Conservation (phyloP, 2,888 invertebrate genomes). For the Molorchus minor region DNA sequence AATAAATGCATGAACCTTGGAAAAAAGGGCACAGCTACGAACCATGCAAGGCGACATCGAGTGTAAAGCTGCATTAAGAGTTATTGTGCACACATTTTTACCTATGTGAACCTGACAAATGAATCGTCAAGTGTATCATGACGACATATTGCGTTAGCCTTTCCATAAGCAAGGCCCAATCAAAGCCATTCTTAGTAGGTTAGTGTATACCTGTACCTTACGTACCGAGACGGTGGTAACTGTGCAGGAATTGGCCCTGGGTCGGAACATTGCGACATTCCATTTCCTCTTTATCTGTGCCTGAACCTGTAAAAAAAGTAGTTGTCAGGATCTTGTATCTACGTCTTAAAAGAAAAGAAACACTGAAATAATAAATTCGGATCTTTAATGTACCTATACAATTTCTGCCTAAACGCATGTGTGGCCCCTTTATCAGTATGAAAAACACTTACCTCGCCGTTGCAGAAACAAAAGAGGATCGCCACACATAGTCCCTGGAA, state of each 20-base stretch:
- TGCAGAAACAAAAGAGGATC: conserved; percentile 92
- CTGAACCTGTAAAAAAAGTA: conserved; percentile 66
- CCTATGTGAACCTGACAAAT: too few relatives aligned
- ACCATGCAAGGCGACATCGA: too few relatives aligned
- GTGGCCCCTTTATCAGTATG: background rate
- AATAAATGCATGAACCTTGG: too few relatives aligned
- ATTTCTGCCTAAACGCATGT: background rate
- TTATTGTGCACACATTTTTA: too few relatives aligned
- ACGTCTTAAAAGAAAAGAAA: too few relatives aligned
- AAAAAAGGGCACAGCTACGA: too few relatives aligned
- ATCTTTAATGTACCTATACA: conserved; percentile 7
- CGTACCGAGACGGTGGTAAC: conserved; percentile 90
- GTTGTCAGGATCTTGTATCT: too few relatives aligned
- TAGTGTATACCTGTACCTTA: conserved; percentile 53
- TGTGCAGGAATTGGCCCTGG: conserved; percentile 84
- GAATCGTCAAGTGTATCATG: too few relatives aligned
- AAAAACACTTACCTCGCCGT: conserved; percentile 82
- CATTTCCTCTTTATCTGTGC: conserved; percentile 85
- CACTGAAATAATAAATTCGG: too few relatives aligned
- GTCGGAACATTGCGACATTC: conserved; percentile 77
- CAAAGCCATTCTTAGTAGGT: conserved; percentile 27
- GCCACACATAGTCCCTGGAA: conserved; percentile 91
- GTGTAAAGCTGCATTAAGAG: too few relatives aligned
- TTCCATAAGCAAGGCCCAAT: background rate
- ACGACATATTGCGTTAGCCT: background rate